Evolutionary conservation across 2,113 vertebrate genomes (phyloP).

Genomic region (Chaetura pelagica): DNA sequence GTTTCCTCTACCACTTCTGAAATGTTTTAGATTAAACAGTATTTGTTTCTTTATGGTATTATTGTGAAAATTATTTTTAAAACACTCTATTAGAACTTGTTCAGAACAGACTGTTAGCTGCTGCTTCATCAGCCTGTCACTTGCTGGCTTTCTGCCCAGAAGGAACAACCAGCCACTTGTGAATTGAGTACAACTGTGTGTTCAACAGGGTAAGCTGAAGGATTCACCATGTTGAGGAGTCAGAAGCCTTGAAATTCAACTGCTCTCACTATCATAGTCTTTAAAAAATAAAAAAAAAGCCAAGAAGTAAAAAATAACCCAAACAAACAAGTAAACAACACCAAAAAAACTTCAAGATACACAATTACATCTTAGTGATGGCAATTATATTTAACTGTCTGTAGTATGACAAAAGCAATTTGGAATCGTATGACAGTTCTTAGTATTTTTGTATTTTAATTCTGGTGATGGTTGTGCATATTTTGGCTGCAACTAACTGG

Average conservation of each 20-base stretch:
- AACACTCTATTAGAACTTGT: not conserved
- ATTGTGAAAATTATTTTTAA: not conserved
- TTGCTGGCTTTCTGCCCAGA: not conserved
- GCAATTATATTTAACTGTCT: not conserved
- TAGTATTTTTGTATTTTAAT: not conserved
- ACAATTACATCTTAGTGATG: not conserved
- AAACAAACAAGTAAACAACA: accelerated
- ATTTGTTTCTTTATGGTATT: not conserved
- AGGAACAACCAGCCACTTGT: not conserved
- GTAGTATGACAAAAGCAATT: not conserved
- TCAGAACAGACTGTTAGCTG: not conserved
- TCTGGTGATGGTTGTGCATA: not conserved
- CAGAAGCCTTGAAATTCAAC: not conserved
- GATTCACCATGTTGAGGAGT: not conserved
- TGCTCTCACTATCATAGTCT: not conserved
- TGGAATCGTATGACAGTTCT: not conserved
- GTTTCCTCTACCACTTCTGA: not conserved
- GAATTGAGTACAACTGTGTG: not conserved
- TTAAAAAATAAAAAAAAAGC: too few relatives aligned
- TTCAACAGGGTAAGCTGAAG: not conserved
- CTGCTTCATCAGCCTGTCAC: not conserved
- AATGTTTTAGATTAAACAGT: not conserved
- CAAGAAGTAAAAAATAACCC: too few relatives aligned
- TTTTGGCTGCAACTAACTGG: not conserved
- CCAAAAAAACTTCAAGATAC: not conserved